Base-by-base conservation (phyloP, 2,888 invertebrate species). In the Empis stercorea region DNA sequence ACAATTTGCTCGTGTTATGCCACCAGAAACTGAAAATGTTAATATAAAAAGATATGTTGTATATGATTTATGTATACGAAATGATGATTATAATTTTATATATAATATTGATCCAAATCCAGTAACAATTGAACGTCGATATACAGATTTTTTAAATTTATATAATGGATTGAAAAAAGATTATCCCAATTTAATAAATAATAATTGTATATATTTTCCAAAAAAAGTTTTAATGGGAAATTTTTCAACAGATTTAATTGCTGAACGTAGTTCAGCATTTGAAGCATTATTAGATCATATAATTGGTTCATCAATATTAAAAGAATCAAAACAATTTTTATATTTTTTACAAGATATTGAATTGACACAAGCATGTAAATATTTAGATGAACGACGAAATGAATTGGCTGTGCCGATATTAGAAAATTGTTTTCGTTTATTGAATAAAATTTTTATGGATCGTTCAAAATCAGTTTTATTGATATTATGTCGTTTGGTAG, bases 141-240 rank as follows among this genome's bases (percentile, higher is more conserved):
- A 85, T 62, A 82, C 83, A 9, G 79, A 84, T 57, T 85, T 84
- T 61, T 67, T 78, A 44, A 76, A 76, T 51, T 68, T 85, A 4
- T 83, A 78, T 59, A 74, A 72, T 53, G 71, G 72, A 3, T 65
- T 85, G 20, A 79, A 75, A 56, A 77, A 75, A 51, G 76, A 76
- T 43, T 71, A 72, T 61, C 75, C 81, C 1, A 57, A 65, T 30
- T 60, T 77, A 48, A 64, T 84, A 64, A 62, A 61, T 45, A 65
- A 61, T 49, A 27, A 27, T 23, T 52, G 55, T 10, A 61, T 80
- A 7, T 66, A 71, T 44, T 84, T 84, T 63, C 84, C 84, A 10
- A 78, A 78, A 61, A 84, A 84, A 71, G 78, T 76, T 54, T 59
- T 83, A 5, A 66, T 80, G 54, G 83, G 84, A 2, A 85, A 85